These are phyloP conservation scores for Crossocerus cetratus DNA, from an alignment of 2,888 invertebrate species.

Conservation along the genomic window DNA sequence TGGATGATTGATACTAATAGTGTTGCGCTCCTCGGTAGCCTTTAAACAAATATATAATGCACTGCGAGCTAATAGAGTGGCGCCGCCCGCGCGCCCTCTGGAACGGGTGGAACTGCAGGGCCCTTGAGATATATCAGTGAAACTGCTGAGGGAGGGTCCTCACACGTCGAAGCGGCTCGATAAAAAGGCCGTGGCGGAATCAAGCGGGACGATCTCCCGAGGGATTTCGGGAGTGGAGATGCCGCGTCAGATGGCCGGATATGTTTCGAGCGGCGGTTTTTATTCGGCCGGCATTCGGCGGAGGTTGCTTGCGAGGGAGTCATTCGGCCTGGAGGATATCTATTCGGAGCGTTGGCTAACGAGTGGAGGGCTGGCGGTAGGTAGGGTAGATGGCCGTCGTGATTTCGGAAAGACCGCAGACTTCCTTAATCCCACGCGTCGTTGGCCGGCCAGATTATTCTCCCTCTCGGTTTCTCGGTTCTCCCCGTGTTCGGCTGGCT, in stretches of 20 bases:
- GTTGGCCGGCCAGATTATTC: slow-evolving; percentile 55
- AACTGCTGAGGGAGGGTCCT: no score
- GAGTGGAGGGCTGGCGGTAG: neutral
- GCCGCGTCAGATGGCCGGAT: neutral
- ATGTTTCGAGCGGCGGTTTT: neutral
- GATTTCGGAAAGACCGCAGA: slow-evolving; percentile 45
- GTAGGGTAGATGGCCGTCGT: slow-evolving; percentile 25
- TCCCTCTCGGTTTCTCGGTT: slow-evolving; percentile 11
- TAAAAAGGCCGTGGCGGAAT: no score
- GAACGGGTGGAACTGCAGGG: no score
- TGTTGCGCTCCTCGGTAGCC: slow-evolving; percentile 2
- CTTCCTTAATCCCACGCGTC: slow-evolving; percentile 54
- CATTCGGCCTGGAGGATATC: slow-evolving; percentile 4
- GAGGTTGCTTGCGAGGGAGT: neutral
- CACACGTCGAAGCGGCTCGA: no score
- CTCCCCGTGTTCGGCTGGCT: slow-evolving; percentile 2
- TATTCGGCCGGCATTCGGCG: neutral
- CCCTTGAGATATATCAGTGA: no score
- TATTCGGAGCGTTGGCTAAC: neutral
- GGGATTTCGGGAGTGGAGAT: no score
- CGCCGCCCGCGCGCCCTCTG: no score
- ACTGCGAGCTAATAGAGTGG: no score
- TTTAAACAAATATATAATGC: slow-evolving; percentile 22
- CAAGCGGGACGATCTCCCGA: no score
- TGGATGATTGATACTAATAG: slow-evolving; percentile 43